These are phyloP conservation scores for Lamprotornis superbus DNA, from an alignment of 2,113 vertebrate species.

Conservation along the genomic window DNA sequence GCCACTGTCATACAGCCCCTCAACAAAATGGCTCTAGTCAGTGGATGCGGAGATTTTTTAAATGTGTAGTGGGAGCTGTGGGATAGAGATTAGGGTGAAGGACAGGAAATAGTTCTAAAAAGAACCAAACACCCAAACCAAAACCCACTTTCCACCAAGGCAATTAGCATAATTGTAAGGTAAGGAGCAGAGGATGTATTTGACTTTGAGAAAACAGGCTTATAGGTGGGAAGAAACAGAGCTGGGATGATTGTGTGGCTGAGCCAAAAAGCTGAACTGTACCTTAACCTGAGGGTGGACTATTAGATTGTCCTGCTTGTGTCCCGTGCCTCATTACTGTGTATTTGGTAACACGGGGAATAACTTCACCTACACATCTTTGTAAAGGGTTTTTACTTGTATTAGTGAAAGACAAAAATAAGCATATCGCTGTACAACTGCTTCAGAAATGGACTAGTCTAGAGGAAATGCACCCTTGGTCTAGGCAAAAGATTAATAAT, in stretches of 20 bases:
- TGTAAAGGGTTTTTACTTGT: neutral
- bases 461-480: neutral
- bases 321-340: neutral
- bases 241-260: neutral
- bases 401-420: neutral
- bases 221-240: neutral
- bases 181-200: neutral
- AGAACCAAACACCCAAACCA: neutral
- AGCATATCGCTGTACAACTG: neutral
- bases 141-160: neutral
- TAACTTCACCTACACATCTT: neutral
- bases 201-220: neutral
- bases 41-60: neutral
- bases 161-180: neutral
- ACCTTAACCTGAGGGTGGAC: neutral
- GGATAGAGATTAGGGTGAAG: neutral
- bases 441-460: neutral
- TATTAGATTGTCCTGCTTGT: neutral
- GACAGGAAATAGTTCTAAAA: neutral
- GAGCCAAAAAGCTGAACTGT: neutral
- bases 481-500: neutral
- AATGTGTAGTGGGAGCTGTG: neutral
- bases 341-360: neutral
- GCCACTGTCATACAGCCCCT: neutral
- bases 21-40: neutral